Evolutionary conservation across 2,113 vertebrate genomes (phyloP), one percentile per base, ranked within the genome.

Genomic region (Epinephelus fuscoguttatus): DNA sequence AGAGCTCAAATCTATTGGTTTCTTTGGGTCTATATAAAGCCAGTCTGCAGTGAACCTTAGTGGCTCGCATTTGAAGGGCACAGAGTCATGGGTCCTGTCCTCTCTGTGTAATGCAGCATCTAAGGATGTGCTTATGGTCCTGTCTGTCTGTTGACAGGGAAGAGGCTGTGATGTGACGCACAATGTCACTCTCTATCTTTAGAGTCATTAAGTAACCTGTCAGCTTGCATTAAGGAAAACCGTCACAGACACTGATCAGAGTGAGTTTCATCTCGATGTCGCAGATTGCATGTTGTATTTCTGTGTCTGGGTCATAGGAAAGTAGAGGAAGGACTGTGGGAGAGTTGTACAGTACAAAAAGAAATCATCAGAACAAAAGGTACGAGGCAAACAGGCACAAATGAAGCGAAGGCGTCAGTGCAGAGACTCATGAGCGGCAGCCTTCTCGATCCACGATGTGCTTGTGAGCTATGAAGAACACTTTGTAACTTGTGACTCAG

Each of bases 401-500:
- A 82, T 42, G 2, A 63, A 40, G 40, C 23, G 18, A 68, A 67
- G 63, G 68, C 76, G 84, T 75, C 52, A 40, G 8, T 15, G 18
- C 40, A 62, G 70, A 50, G 25, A 81, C 13, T 78, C 61, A 4
- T 61, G 63, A 70, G 49, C 37, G 52, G 45, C 53, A 75, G 67
- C 57, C 55, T n/a, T 63, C 49, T 76, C 14, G 0, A 40, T 61
- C 42, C 77, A 52, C 9, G 52, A 64, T 87, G 87, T 87, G 62
- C 84, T 82, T 77, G 78, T 84, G 81, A 87, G 42, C 71, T 27
- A 63, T 17, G 21, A 63, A 0, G 88, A 90, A 88, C 90, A 91
- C 82, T 88, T 88, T 73, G 84, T 70, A 72, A 67, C 82, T 77
- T 61, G 47, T 92, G 92, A 92, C 78, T 92, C 87, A 91, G 47